These are phyloP conservation scores for Lutraria rhynchaena DNA, from an alignment of 1,140 invertebrate genomes.

Conservation along the genomic window DNA sequence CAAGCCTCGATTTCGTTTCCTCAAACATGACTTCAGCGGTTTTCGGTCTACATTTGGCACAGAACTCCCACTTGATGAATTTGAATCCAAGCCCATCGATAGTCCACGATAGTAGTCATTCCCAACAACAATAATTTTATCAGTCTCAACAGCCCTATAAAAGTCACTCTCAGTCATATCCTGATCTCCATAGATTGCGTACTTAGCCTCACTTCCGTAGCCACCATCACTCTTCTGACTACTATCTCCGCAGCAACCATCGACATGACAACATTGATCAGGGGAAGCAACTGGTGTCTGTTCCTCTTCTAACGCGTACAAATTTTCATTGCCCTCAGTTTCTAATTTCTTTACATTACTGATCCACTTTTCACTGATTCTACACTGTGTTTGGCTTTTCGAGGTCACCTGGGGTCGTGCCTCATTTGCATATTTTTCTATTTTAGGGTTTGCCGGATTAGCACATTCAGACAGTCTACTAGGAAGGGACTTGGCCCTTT, in stretches of 20 bases:
- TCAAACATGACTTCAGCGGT: slow-evolving; percentile 77
- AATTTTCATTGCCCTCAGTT: slow-evolving; percentile 57
- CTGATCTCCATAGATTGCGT: slow-evolving; percentile 14
- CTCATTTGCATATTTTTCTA: slow-evolving; percentile 70
- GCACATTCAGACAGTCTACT: slow-evolving; percentile 46
- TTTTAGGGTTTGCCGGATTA: slow-evolving; percentile 28
- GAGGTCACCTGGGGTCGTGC: slow-evolving; percentile 55
- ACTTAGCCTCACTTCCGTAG: slow-evolving; percentile 29
- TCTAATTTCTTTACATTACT: slow-evolving; percentile 39
- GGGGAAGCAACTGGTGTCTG: slow-evolving; percentile 69
- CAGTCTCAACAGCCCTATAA: slow-evolving; percentile 44
- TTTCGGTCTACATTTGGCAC: slow-evolving; percentile 67
- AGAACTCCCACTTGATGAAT: slow-evolving; percentile 64
- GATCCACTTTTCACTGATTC: slow-evolving; percentile 45
- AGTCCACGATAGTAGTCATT: slow-evolving; percentile 48
- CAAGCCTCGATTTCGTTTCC: slow-evolving; percentile 68
- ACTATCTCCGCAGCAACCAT: slow-evolving; percentile 54
- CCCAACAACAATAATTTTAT: slow-evolving; percentile 52
- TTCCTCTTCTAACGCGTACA: slow-evolving; percentile 73
- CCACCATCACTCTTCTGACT: slow-evolving; percentile 12
- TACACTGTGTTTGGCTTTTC: slow-evolving; percentile 52
- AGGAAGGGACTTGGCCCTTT: slow-evolving; percentile 23
- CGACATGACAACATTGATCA: slow-evolving; percentile 59
- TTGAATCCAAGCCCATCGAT: slow-evolving; percentile 35
- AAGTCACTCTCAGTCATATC: slow-evolving; percentile 56